Conservation (phyloP, 1,140 invertebrate species). For the Drosophila funebris region DNA sequence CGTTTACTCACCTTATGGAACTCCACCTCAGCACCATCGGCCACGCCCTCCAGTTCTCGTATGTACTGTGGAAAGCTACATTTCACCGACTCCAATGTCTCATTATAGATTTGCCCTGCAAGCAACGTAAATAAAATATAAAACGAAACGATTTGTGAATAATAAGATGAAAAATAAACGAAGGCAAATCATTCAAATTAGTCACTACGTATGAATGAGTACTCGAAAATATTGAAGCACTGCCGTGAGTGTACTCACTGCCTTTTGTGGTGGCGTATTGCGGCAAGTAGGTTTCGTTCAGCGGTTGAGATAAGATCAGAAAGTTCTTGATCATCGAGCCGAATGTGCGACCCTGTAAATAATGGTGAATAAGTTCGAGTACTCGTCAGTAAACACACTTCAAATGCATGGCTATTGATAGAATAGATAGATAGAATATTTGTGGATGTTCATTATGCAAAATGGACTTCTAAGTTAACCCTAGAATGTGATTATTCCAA, state of each 20-base stretch:
- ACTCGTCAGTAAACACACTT: neutral
- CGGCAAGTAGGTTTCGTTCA: constrained; percentile 89
- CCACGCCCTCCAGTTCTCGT: constrained; percentile 91
- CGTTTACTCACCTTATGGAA: constrained; percentile 90
- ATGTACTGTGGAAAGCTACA: constrained; percentile 92
- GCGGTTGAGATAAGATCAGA: constrained; percentile 86
- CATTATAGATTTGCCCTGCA: constrained; percentile 87
- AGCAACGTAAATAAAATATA: neutral
- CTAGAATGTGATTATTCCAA: too few relatives aligned
- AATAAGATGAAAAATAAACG: neutral
- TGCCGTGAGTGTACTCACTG: constrained; percentile 69
- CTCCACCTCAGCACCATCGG: constrained; percentile 91
- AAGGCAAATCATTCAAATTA: constrained; percentile 25
- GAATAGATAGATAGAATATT: too few relatives aligned
- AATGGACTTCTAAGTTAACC: neutral
- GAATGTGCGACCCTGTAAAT: constrained; percentile 90
- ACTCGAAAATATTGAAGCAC: neutral
- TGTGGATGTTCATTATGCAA: neutral
- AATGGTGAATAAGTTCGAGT: neutral
- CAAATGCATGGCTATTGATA: neutral
- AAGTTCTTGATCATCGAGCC: constrained; percentile 89
- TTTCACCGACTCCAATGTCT: constrained; percentile 88
- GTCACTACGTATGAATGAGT: neutral
- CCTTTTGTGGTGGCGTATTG: constrained; percentile 89
- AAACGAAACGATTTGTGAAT: neutral